Evolutionary conservation across 2,888 invertebrate genomes (phyloP).

Genomic region (Nemotelus nigrinus): DNA sequence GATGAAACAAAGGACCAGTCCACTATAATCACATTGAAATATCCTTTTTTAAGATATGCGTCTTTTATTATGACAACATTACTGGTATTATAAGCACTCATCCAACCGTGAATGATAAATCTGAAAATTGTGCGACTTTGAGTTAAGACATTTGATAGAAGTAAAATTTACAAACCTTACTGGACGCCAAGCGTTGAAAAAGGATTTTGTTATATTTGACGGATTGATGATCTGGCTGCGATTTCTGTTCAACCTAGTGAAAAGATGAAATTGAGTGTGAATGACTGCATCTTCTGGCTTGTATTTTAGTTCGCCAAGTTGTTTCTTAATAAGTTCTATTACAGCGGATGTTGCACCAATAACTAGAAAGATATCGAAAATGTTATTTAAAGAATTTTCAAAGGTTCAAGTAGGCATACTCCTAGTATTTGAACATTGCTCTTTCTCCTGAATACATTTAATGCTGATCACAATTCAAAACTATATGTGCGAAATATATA

Average conservation of each 20-base stretch:
- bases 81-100: neutral
- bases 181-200: neutral
- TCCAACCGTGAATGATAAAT: slow-evolving; percentile 34
- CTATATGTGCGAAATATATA: no score
- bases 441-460: no score
- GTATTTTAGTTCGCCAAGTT: neutral
- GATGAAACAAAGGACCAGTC: slow-evolving; percentile 61
- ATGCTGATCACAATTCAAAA: no score
- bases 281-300: neutral
- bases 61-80: slow-evolving; percentile 51
- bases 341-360: no score
- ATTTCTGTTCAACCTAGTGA: neutral
- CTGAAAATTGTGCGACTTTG: neutral
- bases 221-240: slow-evolving; percentile 5
- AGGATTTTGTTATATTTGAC: neutral
- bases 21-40: slow-evolving; percentile 62
- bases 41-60: slow-evolving; percentile 57
- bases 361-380: no score
- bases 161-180: neutral
- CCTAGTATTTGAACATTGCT: no score
- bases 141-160: neutral
- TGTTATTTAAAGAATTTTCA: no score
- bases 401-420: no score
- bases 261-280: slow-evolving; percentile 17
- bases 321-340: no score